Conservation (phyloP, 2,797 vertebrate species). For the Pseudomugil gertrudae region DNA sequence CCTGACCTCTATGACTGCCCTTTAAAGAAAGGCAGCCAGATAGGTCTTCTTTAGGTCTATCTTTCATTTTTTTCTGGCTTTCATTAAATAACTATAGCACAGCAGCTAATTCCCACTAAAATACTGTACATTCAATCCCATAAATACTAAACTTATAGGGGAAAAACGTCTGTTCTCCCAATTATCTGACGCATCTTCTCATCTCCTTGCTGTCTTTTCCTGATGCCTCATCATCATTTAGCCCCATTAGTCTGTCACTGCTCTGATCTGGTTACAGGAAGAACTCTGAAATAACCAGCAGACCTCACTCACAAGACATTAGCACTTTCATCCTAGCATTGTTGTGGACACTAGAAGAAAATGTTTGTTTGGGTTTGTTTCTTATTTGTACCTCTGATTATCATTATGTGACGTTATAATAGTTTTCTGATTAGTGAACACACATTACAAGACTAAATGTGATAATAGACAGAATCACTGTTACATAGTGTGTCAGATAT, state of each 20-base stretch:
- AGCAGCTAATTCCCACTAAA: conserved; percentile 1
- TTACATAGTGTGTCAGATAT: no score
- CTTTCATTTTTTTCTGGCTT: conserved; percentile 22
- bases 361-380: no score
- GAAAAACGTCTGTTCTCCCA: conserved; percentile 23
- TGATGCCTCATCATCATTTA: conserved; percentile 76
- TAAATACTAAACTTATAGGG: conserved; percentile 42
- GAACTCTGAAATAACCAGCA: conserved; percentile 61
- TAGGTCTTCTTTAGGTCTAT: conserved; percentile 24
- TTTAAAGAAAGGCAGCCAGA: conserved; percentile 21
- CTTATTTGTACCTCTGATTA: neutral
- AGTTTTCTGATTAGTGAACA: neutral
- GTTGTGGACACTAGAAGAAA: conserved; percentile 6
- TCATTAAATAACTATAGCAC: neutral
- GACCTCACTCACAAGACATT: conserved; percentile 15
- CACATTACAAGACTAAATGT: no score
- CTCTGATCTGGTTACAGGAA: conserved; percentile 76
- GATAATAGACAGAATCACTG: no score
- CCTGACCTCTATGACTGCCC: conserved; percentile 35
- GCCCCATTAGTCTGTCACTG: conserved; percentile 79
- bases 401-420: neutral
- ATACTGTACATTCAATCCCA: conserved; percentile 11
- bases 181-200: conserved; percentile 57
- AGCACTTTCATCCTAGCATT: conserved; percentile 10
- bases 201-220: conserved; percentile 51